Evolutionary conservation across 2,888 invertebrate species (phyloP).

Genomic region (Phoronis australis): DNA sequence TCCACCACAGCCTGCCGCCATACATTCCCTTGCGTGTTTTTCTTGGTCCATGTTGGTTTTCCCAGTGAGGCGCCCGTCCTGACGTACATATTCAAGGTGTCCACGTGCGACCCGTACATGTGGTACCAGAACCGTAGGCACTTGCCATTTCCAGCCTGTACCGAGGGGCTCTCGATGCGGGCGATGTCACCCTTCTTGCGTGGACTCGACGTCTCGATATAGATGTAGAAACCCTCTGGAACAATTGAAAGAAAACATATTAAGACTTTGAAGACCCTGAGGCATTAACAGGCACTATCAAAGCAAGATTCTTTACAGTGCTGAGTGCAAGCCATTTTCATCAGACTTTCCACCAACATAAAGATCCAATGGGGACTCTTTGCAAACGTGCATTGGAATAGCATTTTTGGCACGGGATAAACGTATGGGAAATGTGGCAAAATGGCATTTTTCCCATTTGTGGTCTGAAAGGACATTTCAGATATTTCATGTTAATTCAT

Average conservation of each 20-base stretch:
- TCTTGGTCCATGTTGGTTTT: constrained; percentile 27
- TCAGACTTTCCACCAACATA: too few species aligned
- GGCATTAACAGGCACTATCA: too few species aligned
- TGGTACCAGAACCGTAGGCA: constrained; percentile 35
- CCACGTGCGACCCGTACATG: constrained; percentile 36
- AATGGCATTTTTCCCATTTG: too few species aligned
- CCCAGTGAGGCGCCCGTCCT: constrained; percentile 16
- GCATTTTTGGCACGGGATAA: too few species aligned
- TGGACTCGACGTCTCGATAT: constrained; percentile 33
- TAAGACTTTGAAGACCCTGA: too few species aligned
- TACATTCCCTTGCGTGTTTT: constrained; percentile 27
- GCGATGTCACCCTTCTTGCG: constrained; percentile 30
- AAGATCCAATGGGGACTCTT: too few species aligned
- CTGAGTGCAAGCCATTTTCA: too few species aligned
- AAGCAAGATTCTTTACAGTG: too few species aligned
- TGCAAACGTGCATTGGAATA: too few species aligned
- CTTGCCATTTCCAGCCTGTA: constrained; percentile 10
- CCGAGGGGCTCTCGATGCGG: constrained; percentile 21
- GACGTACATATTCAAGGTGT: constrained; percentile 30
- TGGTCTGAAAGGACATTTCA: too few species aligned
- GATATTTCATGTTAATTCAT: too few species aligned
- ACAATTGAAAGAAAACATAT: neutral
- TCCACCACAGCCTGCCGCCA: constrained; percentile 36
- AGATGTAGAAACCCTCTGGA: constrained; percentile 34
- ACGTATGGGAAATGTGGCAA: too few species aligned